A percentile compares a stretch with the other conserved stretches of the same genome.
Conservation (phyloP, 1,140 invertebrate species). For the Tetragonula clypearis region DNA sequence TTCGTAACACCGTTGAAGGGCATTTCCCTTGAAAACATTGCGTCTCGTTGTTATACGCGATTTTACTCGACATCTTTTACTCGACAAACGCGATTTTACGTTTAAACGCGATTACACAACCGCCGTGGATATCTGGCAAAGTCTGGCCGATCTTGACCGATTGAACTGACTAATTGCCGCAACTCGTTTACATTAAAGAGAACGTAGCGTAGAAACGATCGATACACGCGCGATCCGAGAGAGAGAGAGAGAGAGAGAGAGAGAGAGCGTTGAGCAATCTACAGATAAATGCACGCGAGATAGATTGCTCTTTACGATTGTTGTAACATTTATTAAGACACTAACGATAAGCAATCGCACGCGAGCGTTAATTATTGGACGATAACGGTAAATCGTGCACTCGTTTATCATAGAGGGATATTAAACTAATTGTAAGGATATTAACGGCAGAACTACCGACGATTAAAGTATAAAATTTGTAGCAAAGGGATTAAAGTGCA, state of each 20-base stretch:
- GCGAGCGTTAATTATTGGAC: slow-evolving; percentile 26
- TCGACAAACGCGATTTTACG: not conserved
- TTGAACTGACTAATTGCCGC: slow-evolving; percentile 1
- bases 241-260: no score
- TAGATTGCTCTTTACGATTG: slow-evolving; percentile 29
- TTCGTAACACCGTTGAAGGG: not conserved
- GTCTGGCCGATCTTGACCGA: not conserved
- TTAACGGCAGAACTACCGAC: no score
- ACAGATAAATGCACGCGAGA: slow-evolving; percentile 31
- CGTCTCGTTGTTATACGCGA: not conserved
- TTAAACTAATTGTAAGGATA: not conserved
- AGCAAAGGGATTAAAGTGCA: no score
- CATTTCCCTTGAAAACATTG: not conserved
- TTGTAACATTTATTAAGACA: slow-evolving; percentile 47
- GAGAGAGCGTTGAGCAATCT: not conserved
- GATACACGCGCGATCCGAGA: not conserved
- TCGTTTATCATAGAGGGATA: slow-evolving; percentile 4
- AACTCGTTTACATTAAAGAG: not conserved
- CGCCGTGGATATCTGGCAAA: not conserved
- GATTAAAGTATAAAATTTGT: no score
- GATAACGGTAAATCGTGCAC: no score
- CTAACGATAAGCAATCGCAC: slow-evolving; percentile 19
- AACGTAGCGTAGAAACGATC: not conserved
- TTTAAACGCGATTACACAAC: not conserved
- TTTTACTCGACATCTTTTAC: no score